These are phyloP conservation scores for Muschampia plurimacula DNA, from an alignment of 2,888 invertebrate genomes.

Conservation along the genomic window DNA sequence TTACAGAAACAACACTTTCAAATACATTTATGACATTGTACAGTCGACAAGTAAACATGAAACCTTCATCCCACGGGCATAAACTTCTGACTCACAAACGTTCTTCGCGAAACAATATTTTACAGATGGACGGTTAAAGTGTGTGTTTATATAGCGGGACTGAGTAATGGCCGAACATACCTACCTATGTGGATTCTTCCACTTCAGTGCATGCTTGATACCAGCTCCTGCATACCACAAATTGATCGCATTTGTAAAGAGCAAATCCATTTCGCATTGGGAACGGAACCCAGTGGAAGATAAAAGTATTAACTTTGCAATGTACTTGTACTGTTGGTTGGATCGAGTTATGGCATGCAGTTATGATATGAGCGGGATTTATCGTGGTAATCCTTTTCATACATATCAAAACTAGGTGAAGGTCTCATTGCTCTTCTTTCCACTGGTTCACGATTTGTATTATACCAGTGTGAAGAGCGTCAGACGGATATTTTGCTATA, in stretches of 20 bases:
- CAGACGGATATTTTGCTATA: no score
- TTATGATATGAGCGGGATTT: not conserved
- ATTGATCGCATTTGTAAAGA: constrained; percentile 8
- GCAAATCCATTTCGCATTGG: constrained; percentile 1
- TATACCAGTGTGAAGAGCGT: no score
- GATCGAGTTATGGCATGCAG: not conserved
- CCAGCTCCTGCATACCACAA: not conserved
- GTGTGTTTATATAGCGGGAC: not conserved
- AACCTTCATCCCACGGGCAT: no score
- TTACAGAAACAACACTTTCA: no score
- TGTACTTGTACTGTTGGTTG: not conserved
- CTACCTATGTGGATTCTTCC: not conserved
- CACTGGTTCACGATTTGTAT: not conserved
- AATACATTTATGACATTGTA: no score
- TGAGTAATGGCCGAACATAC: not conserved
- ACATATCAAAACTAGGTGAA: no score
- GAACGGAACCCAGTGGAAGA: not conserved
- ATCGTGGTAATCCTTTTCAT: no score
- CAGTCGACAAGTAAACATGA: no score
- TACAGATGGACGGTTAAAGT: no score
- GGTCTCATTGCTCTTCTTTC: no score
- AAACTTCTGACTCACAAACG: no score
- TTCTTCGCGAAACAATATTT: no score
- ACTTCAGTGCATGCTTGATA: not conserved
- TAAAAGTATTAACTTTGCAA: not conserved